Evolutionary conservation across 1,140 invertebrate genomes (phyloP), one percentile per base, ranked within the genome.

Genomic region (Marisa cornuarietis): DNA sequence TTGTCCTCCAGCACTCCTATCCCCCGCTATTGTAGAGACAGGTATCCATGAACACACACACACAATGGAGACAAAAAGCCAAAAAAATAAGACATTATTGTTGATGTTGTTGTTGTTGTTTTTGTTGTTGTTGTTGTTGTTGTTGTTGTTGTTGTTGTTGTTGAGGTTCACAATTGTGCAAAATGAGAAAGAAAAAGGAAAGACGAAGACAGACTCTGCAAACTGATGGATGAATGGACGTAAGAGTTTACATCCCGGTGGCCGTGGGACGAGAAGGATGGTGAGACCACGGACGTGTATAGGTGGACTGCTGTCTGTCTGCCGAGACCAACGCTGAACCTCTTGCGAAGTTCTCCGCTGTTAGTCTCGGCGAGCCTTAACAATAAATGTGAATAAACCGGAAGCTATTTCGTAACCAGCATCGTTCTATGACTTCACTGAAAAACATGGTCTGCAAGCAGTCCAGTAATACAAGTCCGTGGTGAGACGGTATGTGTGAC

Each of bases 1-100:
- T 81, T 84, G 72, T 84, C 83, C 66, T 65, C 26, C 71, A 81
- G 78, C n/a, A 80, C 62, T 26, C 79, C 52, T 22, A 83, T 80
- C 26, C 82, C 81, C 26, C 72, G 71, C 83, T 85, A 78, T 58
- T 72, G 79, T 61, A 42, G 0, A 42, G 31, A 42, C 31, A 42
- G 16, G 79, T 58, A 20, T 76, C 77, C 65, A 68, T 3, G n/a
- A n/a, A 2, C 65, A 14, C 31, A 6, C n/a, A 68, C 65, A 68
- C 65, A 24, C 31, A 7, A 66, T 24, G 22, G 7, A 20, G 26
- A 66, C 26, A 66, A 20, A 66, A 7, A 24, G 8, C 8, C 22
- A 24, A n/a, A 8, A 54, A 8, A 14, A 54, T 54, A 14, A 54
- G 14, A 54, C 52, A 54, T n/a, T n/a, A n/a, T n/a, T n/a, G n/a